Base-by-base conservation (phyloP, 92 coral and sea anemone species). In the Phenganax stokvisi region DNA sequence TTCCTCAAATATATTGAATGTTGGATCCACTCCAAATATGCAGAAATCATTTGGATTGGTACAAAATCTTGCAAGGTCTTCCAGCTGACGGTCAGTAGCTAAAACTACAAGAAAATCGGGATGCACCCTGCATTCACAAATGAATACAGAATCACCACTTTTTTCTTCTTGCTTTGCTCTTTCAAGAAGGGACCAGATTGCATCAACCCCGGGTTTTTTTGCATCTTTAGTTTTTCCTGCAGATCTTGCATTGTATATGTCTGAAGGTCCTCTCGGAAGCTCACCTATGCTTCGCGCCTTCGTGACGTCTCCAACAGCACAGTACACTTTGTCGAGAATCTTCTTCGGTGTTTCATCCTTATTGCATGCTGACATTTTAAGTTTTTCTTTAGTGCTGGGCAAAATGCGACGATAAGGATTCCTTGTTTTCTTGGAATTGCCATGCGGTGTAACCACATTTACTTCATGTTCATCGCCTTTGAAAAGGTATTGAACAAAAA, bases 131-230 rank as follows among this genome's bases (percentile, higher is more conserved):
- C 85, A 74, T 10, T 74, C 87, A 0, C 90, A 81, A 55, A 87
- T 84, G 37, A 87, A 80, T 3, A 63, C 63, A 1, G 85, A 57
- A 12, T 84, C 87, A 74, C 27, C 61, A 12, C 86, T 74, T 9
- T 29, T 56, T 63, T 87, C 87, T 67, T 87, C 87, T 31, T 87
- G 84, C 67, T 87, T 87, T 62, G 89, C 89, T 28, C 75, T 83
- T 75, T 84, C 89, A 12, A 84, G 81, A 57, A 87, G 80, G 27
- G 77, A 66, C 83, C 89, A 86, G 27, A 81, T 29, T 60, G 44
- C 31, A 15, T 76, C 56, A 66, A 37, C 66, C 58, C 58, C 74
- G 1, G 47, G 52, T 51, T 16, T 67, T 31, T 60, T 66, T 64
- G 28, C 44, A 25, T 72, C 54, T 57, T 57, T 30, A 9, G 71